Evolutionary conservation across 2,113 vertebrate genomes (phyloP).

Genomic region (Hippocampus abdominalis): DNA sequence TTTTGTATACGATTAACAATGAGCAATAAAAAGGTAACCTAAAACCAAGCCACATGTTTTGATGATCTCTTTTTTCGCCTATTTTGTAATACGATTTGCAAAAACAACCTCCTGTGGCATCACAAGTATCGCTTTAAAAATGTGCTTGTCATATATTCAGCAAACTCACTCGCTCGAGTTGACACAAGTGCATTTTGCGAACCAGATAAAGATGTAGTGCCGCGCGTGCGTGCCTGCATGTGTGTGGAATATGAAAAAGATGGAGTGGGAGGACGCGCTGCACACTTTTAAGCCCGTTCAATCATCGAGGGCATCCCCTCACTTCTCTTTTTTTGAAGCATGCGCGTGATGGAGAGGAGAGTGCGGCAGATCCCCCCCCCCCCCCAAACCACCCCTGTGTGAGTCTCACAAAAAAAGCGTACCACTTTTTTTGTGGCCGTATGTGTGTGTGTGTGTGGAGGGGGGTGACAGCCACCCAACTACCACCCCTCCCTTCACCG

Average conservation of each 20-base stretch:
- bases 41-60: conserved; percentile 11
- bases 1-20: not conserved
- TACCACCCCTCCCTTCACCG: conserved; percentile 44
- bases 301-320: conserved; percentile 62
- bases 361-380: conserved; percentile 64
- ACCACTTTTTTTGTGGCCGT: conserved; percentile 69
- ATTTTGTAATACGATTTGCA: conserved; percentile 22
- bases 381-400: conserved; percentile 53
- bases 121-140: conserved; percentile 9
- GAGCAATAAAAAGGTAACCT: not conserved
- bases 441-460: conserved; percentile 7
- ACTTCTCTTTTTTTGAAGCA: conserved; percentile 53
- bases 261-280: conserved; percentile 43
- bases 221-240: conserved; percentile 43
- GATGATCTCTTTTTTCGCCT: conserved; percentile 11
- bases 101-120: not conserved
- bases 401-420: conserved; percentile 73
- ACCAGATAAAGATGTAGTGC: conserved; percentile 50
- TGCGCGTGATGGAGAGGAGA: conserved; percentile 67
- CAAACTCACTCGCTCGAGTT: conserved; percentile 59
- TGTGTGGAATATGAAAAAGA: conserved; percentile 52
- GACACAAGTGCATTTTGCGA: conserved; percentile 62
- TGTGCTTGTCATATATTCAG: conserved; percentile 51
- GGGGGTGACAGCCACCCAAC: conserved; percentile 41
- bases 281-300: conserved; percentile 57